Conservation (phyloP, 2,797 vertebrate genomes). For the Chiropotes sagulatus region DNA sequence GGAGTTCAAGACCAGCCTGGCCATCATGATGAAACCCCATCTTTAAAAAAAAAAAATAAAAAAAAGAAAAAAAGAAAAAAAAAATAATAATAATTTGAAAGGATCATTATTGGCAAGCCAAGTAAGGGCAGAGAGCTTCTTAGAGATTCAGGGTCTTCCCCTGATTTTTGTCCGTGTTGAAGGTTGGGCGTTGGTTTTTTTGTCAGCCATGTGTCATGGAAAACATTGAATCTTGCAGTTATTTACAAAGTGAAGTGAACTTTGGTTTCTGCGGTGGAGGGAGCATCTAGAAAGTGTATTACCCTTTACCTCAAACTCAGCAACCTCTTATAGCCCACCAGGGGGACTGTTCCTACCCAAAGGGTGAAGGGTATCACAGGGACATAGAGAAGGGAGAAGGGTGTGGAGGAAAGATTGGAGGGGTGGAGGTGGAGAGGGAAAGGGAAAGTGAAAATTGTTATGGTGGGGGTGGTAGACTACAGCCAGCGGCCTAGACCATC, state of each 20-base stretch:
- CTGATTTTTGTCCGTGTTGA: background rate
- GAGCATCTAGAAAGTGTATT: background rate
- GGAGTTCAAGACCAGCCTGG: too few relatives aligned
- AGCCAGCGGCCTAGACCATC: background rate
- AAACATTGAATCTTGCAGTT: background rate
- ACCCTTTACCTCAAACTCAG: background rate
- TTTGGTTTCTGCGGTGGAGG: background rate
- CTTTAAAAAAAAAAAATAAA: too few relatives aligned
- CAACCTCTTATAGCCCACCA: background rate
- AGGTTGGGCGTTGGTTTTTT: background rate
- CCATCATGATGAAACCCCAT: too few relatives aligned
- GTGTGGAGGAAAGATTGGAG: background rate
- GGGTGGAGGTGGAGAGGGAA: too few relatives aligned
- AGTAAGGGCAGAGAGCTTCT: background rate
- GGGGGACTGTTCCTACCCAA: background rate
- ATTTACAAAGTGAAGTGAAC: background rate
- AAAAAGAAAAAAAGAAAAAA: too few relatives aligned
- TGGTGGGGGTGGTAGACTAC: background rate
- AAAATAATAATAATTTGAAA: constrained; percentile 38
- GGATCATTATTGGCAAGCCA: background rate
- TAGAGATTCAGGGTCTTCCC: background rate
- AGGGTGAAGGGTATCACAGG: background rate
- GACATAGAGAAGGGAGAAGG: background rate
- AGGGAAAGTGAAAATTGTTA: accelerated
- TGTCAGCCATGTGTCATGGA: background rate